Conservation (phyloP, 2,113 vertebrate genomes). For the Brevimyrus niger region DNA sequence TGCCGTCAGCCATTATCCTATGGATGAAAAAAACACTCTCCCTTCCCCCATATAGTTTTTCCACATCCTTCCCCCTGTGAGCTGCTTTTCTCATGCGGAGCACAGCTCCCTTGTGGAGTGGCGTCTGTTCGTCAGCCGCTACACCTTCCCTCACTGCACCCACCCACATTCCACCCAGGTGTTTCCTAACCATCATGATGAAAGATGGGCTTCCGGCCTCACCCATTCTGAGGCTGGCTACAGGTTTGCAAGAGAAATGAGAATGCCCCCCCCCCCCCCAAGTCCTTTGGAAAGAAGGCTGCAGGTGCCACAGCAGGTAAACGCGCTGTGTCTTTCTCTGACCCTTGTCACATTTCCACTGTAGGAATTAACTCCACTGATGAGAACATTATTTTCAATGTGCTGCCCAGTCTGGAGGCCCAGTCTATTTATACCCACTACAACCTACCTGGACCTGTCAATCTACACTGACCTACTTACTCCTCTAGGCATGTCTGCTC, state of each 20-base stretch:
- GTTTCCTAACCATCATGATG: not conserved
- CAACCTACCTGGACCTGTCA: not conserved
- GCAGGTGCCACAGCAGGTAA: not conserved
- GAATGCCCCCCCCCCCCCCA: not conserved
- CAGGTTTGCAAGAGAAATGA: not conserved
- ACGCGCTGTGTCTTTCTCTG: not conserved
- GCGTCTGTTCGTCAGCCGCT: not conserved
- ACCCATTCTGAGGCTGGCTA: not conserved
- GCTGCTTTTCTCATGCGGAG: conserved; percentile 6
- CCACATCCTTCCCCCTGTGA: not conserved
- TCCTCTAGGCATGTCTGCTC: not conserved
- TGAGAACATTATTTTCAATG: not conserved
- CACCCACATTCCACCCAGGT: not conserved
- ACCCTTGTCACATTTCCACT: not conserved
- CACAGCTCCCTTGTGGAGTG: not conserved
- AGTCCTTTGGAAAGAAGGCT: not conserved
- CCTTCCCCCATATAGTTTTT: not conserved
- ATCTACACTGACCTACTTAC: not conserved
- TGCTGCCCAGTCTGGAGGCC: not conserved
- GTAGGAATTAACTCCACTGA: not conserved
- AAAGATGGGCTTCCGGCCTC: not conserved
- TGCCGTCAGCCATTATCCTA: not conserved
- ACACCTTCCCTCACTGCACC: not conserved
- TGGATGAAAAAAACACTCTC: not conserved
- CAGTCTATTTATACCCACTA: not conserved